Percentiles rank a stretch among this genome's conserved stretches.
Conservation (phyloP, 2,888 invertebrate genomes). For the Mythimna pallens region DNA sequence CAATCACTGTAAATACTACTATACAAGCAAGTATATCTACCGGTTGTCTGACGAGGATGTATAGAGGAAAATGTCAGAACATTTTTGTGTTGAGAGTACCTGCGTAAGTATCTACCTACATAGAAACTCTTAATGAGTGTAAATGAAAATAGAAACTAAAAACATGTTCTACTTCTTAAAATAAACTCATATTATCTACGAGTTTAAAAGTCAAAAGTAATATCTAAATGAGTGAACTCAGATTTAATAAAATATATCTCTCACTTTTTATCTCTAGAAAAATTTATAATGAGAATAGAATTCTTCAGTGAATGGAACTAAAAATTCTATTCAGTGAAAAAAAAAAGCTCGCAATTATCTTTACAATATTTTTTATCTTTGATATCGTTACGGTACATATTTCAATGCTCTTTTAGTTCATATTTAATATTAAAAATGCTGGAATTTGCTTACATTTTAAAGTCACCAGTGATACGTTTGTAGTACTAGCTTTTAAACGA, state of each 20-base stretch:
- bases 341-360: conserved; percentile 27
- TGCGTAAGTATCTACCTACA: neutral
- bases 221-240: conserved; percentile 7
- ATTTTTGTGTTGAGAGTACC: conserved; percentile 20
- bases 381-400: conserved; percentile 3
- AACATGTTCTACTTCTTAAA: neutral
- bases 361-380: conserved; percentile 33
- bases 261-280: conserved; percentile 5
- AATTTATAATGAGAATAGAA: conserved; percentile 26
- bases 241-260: neutral
- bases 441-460: neutral
- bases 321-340: conserved; percentile 18
- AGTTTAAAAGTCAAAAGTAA: conserved; percentile 1
- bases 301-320: conserved; percentile 24
- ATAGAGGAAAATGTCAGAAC: conserved; percentile 69
- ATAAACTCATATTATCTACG: neutral
- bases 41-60: conserved; percentile 65
- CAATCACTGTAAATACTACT: conserved; percentile 82
- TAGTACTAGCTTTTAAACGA: conserved; percentile 12
- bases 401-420: neutral
- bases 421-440: neutral
- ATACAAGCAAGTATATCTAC: conserved; percentile 73
- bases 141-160: neutral
- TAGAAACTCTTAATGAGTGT: too few species aligned
- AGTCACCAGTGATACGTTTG: neutral